Conservation (phyloP, 1,140 invertebrate species). For the Ectropis grisescens region DNA sequence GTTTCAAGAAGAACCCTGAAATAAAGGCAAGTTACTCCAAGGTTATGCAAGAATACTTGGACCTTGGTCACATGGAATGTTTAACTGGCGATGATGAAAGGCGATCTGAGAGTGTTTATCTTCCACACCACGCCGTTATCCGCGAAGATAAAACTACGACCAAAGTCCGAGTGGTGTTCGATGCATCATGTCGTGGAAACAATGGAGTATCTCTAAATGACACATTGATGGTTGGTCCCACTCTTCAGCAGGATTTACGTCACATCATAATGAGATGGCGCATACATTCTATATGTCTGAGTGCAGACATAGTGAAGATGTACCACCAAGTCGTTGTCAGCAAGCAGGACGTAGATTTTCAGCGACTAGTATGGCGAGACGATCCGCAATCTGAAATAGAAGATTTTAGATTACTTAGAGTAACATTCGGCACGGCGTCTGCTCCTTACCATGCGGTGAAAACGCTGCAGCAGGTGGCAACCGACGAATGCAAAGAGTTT, state of each 20-base stretch:
- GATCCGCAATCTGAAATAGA: background rate
- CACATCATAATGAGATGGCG: conserved; percentile 35
- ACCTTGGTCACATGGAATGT: conserved; percentile 10
- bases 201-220: conserved; percentile 33
- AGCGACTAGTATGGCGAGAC: conserved; percentile 38
- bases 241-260: conserved; percentile 37
- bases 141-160: conserved; percentile 20
- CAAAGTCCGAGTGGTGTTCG: conserved; percentile 37
- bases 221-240: conserved; percentile 26
- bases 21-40: conserved; percentile 7
- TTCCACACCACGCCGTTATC: conserved; percentile 33
- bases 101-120: conserved; percentile 8
- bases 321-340: conserved; percentile 33
- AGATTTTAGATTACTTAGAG: conserved; percentile 17
- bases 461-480: conserved; percentile 28
- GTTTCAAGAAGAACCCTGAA: conserved; percentile 5
- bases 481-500: conserved; percentile 13
- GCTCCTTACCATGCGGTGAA: conserved; percentile 17
- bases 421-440: conserved; percentile 26
- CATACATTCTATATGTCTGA: conserved; percentile 20
- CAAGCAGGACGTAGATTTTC: conserved; percentile 21
- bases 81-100: conserved; percentile 7
- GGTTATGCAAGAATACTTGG: conserved; percentile 11
- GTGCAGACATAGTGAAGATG: conserved; percentile 42
- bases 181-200: conserved; percentile 26